Evolutionary conservation across 2,113 vertebrate species (phyloP).

Genomic region (Rhinolophus ferrumequinum): DNA sequence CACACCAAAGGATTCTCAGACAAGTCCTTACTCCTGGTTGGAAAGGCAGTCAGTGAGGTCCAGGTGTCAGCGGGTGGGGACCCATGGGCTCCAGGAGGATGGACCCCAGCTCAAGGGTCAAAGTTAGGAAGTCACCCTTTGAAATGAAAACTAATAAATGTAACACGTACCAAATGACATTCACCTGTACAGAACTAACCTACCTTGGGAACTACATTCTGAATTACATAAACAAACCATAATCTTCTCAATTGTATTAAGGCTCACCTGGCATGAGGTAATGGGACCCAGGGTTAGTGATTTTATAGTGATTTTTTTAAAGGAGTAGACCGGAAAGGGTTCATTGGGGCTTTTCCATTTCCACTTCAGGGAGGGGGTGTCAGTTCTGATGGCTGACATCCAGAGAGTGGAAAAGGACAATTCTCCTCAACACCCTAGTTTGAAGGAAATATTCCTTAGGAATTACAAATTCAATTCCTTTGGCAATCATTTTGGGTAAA

Average conservation of each 20-base stretch:
- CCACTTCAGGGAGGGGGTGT: neutral
- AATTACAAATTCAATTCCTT: neutral
- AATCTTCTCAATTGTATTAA: neutral
- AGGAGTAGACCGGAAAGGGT: neutral
- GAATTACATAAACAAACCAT: neutral
- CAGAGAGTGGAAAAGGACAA: neutral
- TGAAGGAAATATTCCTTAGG: neutral
- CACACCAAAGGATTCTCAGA: neutral
- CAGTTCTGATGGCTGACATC: neutral
- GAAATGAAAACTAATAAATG: neutral
- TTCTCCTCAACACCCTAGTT: neutral
- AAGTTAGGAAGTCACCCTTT: neutral
- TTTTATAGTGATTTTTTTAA: neutral
- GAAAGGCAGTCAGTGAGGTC: neutral
- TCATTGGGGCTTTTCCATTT: neutral
- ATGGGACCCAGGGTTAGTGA: neutral
- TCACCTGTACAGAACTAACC: neutral
- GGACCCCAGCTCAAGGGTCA: neutral
- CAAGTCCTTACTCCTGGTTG: neutral
- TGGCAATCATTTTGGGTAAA: neutral
- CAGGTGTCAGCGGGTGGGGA: neutral
- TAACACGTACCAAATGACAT: neutral
- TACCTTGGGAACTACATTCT: neutral
- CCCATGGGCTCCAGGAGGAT: neutral
- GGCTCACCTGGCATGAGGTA: neutral